Base-by-base conservation (phyloP, 2,797 vertebrate genomes). In the Poecilia gillii region DNA sequence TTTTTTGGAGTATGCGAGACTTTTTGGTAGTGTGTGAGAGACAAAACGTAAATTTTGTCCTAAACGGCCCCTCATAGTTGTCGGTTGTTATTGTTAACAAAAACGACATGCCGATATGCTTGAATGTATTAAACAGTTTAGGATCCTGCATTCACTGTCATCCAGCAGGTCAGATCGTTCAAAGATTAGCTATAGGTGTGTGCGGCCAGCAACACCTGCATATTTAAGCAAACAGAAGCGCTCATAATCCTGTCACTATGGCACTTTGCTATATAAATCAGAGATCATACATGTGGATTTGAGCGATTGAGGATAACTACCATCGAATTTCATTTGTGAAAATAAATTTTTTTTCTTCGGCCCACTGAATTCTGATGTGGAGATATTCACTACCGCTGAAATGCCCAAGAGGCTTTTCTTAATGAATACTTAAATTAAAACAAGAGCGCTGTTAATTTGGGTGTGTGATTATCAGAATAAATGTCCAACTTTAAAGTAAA, bases 71-170 rank as follows among this genome's bases (percentile, higher is more conserved):
- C n/a, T n/a, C n/a, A n/a, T n/a, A n/a, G 75, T 86, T 79, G 74
- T 92, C 91, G 93, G 83, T 89, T 88, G 90, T 90, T 94, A 94
- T 64, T 93, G 93, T 94, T 95, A 95, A 93, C 92, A 94, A 90
- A 92, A 88, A 89, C 68, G 28, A 39, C 88, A 92, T 90, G 89
- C 93, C 92, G 94, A 94, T 96, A 97, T 92, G 84, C 93, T 94
- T 93, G 91, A 94, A 95, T 93, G 94, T 80, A 77, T 96, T 72
- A 83, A 11, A 75, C 66, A 80, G 96, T 96, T 96, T 91, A 94
- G 94, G 7, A 71, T 47, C 41, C 43, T 74, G 25, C 20, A 13
- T 72, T 6, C 93, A 41, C 46, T 73, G 47, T 28, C 68, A 45
- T 16, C 11, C 41, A 49, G 23, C 51, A 64, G 20, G 64, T 28